Evolutionary conservation across 2,888 invertebrate genomes (phyloP), one percentile per base, ranked within the genome.

Genomic region (Eilema griseolum): DNA sequence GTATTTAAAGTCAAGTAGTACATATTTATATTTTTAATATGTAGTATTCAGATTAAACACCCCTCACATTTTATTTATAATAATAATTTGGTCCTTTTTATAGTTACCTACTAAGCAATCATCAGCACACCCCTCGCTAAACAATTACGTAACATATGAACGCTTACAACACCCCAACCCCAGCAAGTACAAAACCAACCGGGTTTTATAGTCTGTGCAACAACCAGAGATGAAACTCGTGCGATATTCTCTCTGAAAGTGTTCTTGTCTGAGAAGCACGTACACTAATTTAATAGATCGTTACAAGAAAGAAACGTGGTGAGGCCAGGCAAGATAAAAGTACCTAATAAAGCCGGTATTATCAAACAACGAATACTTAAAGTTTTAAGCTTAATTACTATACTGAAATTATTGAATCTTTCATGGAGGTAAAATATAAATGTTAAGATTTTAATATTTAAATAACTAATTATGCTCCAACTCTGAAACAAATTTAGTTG

Each of bases 281-380:
- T n/a, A n/a, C 52, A 52, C 52, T 52, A 52, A 52, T 52, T 52
- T 52, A 52, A n/a, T 52, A 52, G 52, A 52, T 52, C 52, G 52
- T 66, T 67, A 69, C 65, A 41, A 57, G 41, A 61, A 69, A 67
- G 77, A 66, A 72, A 67, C 72, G 72, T 62, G 70, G 73, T 69
- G 73, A 75, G 46, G 66, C 73, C 37, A 26, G 52, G n/a, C n/a
- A 52, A n/a, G 52, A n/a, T 52, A 52, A 52, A n/a, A 52, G 46
- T 52, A n/a, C n/a, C n/a, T n/a, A 52, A 52, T 20, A n/a, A 52
- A 52, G 52, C n/a, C 52, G 8, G n/a, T 52, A n/a, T 46, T 52
- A n/a, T 52, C 52, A 52, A 52, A 52, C 20, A 52, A n/a, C n/a
- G 46, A 20, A 7, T 46, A 20, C 20, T 7, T 8, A 20, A 52